Conservation (phyloP, 1,140 invertebrate species). For the Temnothorax nylanderi region DNA sequence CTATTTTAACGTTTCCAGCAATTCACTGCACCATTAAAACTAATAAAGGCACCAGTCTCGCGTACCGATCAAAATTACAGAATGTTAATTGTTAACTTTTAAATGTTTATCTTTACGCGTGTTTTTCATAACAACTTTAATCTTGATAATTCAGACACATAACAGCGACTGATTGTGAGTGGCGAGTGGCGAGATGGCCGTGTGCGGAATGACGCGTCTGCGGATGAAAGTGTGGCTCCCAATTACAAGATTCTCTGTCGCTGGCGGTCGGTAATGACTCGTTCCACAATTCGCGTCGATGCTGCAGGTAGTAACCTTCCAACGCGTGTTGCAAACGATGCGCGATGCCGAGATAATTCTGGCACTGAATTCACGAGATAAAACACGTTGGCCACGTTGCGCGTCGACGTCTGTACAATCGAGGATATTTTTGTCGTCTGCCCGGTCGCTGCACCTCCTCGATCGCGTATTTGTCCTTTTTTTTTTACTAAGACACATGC, state of each 20-base stretch:
- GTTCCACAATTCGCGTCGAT: constrained; percentile 45
- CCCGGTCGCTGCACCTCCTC: not conserved
- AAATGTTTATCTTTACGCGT: not conserved
- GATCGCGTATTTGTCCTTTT: constrained; percentile 3
- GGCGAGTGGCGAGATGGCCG: constrained; percentile 54
- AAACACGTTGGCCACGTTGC: not conserved
- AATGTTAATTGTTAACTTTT: not conserved
- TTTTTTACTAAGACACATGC: not conserved
- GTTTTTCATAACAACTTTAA: not conserved
- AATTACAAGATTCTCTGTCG: constrained; percentile 62
- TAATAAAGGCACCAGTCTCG: not conserved
- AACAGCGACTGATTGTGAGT: constrained; percentile 41
- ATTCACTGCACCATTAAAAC: not conserved
- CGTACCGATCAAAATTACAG: not conserved
- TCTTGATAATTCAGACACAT: not conserved
- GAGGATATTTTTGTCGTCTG: constrained; percentile 30
- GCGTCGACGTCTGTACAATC: not conserved
- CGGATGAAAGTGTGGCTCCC: constrained; percentile 35
- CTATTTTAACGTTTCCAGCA: not conserved
- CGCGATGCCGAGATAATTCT: constrained; percentile 21
- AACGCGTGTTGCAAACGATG: not conserved
- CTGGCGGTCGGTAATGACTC: constrained; percentile 62
- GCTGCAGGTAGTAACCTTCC: constrained; percentile 13
- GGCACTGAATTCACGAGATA: not conserved
- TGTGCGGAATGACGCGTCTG: constrained; percentile 70